Evolutionary conservation across 2,888 invertebrate species (phyloP).

Genomic region (Mythimna loreyi): DNA sequence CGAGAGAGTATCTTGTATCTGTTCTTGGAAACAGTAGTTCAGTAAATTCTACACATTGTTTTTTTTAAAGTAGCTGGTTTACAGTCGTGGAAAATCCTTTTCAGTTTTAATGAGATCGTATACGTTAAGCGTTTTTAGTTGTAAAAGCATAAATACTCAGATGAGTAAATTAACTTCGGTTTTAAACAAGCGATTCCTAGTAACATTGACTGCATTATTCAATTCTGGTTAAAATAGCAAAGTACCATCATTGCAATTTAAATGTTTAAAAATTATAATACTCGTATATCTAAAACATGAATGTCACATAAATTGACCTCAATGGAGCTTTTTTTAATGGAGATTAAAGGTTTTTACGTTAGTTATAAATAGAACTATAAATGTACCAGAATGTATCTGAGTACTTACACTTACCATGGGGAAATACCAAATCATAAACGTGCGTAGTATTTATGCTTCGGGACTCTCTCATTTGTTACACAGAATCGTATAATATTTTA

Average conservation of each 20-base stretch:
- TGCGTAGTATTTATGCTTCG: neutral
- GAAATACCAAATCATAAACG: neutral
- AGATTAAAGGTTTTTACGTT: too few species aligned
- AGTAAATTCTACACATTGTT: neutral
- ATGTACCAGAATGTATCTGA: neutral
- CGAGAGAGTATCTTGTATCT: too few species aligned
- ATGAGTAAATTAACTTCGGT: neutral
- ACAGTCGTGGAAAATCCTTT: neutral
- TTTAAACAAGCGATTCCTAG: neutral
- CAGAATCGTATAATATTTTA: neutral
- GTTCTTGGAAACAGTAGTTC: neutral
- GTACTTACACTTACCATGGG: too few species aligned
- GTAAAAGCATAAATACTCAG: neutral
- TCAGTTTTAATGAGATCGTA: neutral
- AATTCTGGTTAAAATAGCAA: neutral
- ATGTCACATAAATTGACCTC: neutral
- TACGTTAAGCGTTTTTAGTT: conserved; percentile 1
- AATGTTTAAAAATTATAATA: neutral
- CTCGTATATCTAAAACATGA: neutral
- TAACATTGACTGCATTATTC: neutral
- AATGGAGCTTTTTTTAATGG: neutral
- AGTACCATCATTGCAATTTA: neutral
- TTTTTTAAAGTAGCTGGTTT: neutral
- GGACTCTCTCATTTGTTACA: neutral
- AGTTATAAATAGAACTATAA: too few species aligned